Percentiles rank a stretch among this genome's conserved stretches.
Evolutionary conservation across 2,888 invertebrate genomes (phyloP).

Genomic region (Eubasilissa splendida): DNA sequence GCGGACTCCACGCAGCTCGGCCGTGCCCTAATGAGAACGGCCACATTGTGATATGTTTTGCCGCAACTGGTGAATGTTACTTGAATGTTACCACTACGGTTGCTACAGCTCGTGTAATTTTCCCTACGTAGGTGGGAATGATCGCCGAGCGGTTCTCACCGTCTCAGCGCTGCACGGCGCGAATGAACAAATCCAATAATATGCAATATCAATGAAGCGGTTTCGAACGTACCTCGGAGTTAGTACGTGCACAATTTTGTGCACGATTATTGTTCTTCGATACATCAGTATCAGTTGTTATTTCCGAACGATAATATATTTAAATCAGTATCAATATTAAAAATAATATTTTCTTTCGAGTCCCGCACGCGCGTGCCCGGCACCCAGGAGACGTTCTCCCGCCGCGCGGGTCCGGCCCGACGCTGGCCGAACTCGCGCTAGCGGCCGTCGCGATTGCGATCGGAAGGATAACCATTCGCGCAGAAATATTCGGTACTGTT

Average conservation of each 20-base stretch:
- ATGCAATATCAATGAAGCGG: not conserved
- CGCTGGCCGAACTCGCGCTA: not conserved
- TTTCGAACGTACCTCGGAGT: not conserved
- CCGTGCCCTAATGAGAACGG: conserved; percentile 61
- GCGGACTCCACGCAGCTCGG: conserved; percentile 70
- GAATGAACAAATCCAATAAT: not conserved
- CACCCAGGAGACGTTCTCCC: too few relatives aligned
- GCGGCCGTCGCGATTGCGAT: conserved; percentile 45
- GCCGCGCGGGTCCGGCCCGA: too few relatives aligned
- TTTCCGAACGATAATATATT: too few relatives aligned
- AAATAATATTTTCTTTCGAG: too few relatives aligned
- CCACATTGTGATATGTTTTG: conserved; percentile 48
- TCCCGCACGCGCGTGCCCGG: too few relatives aligned
- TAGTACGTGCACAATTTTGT: too few relatives aligned
- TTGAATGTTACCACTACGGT: conserved; percentile 3
- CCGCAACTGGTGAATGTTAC: conserved; percentile 34
- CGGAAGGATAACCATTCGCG: conserved; percentile 54
- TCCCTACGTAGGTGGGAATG: not conserved
- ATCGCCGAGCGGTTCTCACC: not conserved
- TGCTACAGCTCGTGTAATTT: conserved; percentile 13
- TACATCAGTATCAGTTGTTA: too few relatives aligned
- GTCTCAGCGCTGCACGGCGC: not conserved
- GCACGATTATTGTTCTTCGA: too few relatives aligned
- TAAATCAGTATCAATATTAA: too few relatives aligned
- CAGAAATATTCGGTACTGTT: conserved; percentile 49